Base-by-base conservation (phyloP, 2,888 invertebrate genomes). In the Rhagonycha lutea region DNA sequence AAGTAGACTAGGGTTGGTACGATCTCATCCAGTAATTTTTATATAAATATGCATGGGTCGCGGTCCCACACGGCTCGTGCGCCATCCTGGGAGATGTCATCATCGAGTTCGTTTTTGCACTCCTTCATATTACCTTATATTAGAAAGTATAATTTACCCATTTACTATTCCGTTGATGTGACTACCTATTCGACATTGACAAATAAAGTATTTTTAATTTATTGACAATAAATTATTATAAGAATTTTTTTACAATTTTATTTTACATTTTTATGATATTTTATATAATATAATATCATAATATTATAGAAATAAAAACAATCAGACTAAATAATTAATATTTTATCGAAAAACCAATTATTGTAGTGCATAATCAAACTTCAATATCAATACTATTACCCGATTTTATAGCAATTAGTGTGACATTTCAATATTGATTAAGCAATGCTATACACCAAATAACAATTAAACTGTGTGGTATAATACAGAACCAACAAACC, bases 121-220 rank as follows among this genome's bases (percentile, higher is more conserved):
- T 71, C 79, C 84, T 3, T 78, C 78, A 81, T 81, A 83, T 83
- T 82, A 83, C 82, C 83, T 80, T 81, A 83, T 81, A 83, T 84
- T 84, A 83, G 79, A 83, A 84, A 84, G 84, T 83, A 83, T 84
- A 84, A 84, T 84, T 83, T 79, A 79, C 75, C 79, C 82, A 81
- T 83, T 83, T 83, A 81, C 81, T 80, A 84, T 83, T 83, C 83
- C 77, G 77, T 77, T 80, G 78, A 80, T 82, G 79, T 78, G 72
- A 72, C 76, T 77, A 76, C 74, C 74, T 75, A 75, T 77, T 77
- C 76, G 74, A 73, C 78, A 79, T 76, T 65, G 63, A 65, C 69
- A 74, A 75, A 78, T 70, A 80, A 75, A 78, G 72, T 72, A 72
- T 74, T 47, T 47, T 77, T 78, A 77, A 80, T 80, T 80, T 80